Evolutionary conservation across 1,140 invertebrate species (phyloP), one percentile per base, ranked within the genome.

Genomic region (Drosophila ambigua): DNA sequence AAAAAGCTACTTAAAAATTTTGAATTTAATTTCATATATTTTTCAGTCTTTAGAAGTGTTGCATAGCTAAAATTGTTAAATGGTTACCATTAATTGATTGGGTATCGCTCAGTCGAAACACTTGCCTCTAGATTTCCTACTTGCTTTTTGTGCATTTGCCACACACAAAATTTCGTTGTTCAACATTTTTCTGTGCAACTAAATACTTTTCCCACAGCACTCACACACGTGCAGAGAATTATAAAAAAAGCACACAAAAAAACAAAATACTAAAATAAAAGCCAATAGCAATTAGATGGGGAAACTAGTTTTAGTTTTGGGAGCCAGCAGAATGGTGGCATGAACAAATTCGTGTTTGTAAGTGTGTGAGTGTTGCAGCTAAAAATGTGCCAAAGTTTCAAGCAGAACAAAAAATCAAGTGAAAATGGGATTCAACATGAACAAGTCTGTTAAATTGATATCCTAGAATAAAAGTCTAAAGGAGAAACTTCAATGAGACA

Each of bases 241-340:
- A 57, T 26, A 57, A 72, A 53, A 45, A 39, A 60, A 31, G 3
- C 6, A 54, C 1, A n/a, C 5, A 54, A 5, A 43, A 35, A 55
- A 24, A 44, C 23, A 23, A 76, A 51, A 50, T 31, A 46, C n/a
- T 59, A 11, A 71, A 71, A 55, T 67, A 85, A 77, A 77, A 85
- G 46, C 52, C 67, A 69, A 72, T 62, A 44, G 67, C 77, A 84
- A 77, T 84, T 84, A 80, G 72, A 77, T 66, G 76, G 67, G 11
- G 60, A 76, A 84, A 79, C 79, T 65, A 64, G 80, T 83, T 79
- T 39, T 13, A 39, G 35, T 39, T 39, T 39, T 65, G 45, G 43
- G 9, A 71, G 49, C 72, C 55, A 48, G 35, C 49, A 72, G 53
- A 58, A 49, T 31, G 48, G 49, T 35, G 31, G 48, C 50, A 62